Evolutionary conservation across 2,888 invertebrate species (phyloP).

Genomic region (Acanthoscelides obtectus): DNA sequence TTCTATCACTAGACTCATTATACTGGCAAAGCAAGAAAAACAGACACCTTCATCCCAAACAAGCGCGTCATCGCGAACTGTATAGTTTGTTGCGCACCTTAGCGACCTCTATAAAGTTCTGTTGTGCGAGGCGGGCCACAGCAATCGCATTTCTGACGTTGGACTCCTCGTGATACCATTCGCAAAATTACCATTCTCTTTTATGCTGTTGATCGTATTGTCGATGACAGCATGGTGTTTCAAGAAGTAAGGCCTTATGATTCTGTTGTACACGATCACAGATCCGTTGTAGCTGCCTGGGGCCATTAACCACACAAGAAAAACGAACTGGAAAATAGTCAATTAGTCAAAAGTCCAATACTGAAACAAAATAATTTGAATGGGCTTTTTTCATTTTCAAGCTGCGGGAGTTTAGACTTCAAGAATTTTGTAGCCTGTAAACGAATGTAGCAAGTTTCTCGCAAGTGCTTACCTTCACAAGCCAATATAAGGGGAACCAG

Average conservation of each 20-base stretch:
- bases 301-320: conserved; percentile 85
- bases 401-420: too few relatives aligned
- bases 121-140: neutral
- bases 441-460: too few relatives aligned
- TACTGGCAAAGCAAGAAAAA: too few relatives aligned
- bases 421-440: too few relatives aligned
- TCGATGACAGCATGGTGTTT: conserved; percentile 69
- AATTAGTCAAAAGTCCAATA: too few relatives aligned
- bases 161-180: conserved; percentile 15
- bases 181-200: conserved; percentile 34
- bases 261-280: conserved; percentile 66
- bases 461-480: conserved; percentile 73
- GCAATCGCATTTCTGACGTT: neutral
- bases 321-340: conserved; percentile 70
- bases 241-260: conserved; percentile 79
- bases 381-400: too few relatives aligned
- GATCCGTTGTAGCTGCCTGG: conserved; percentile 83
- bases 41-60: neutral
- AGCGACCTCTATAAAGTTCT: neutral
- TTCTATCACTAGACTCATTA: too few relatives aligned
- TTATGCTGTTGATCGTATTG: conserved; percentile 47
- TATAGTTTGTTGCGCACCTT: neutral
- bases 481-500: conserved; percentile 95
- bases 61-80: neutral
- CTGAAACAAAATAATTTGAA: too few relatives aligned